A percentile compares a stretch with the other conserved stretches of the same genome.
Evolutionary conservation across 2,888 invertebrate species (phyloP).

Genomic region (Antheraea yamamai): DNA sequence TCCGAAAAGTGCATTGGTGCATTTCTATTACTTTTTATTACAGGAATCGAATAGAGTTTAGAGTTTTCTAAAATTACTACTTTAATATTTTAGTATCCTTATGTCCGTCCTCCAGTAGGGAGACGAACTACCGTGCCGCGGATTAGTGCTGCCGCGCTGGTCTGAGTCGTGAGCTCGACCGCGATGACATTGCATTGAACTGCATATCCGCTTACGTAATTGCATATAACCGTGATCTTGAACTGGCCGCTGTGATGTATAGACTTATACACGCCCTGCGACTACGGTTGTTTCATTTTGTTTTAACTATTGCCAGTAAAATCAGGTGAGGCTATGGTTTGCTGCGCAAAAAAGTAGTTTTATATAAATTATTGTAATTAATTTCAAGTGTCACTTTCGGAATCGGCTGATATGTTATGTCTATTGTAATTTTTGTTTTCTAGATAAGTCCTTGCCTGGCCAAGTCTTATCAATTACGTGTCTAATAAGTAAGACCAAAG

Average conservation of each 20-base stretch:
- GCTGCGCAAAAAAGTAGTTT: neutral
- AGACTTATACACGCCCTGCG: neutral
- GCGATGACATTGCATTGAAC: neutral
- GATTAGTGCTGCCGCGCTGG: neutral
- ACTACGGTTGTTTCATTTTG: neutral
- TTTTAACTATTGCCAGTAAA: neutral
- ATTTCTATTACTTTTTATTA: too few species aligned
- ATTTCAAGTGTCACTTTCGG: neutral
- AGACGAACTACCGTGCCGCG: neutral
- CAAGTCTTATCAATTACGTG: too few species aligned
- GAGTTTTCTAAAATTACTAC: too few species aligned
- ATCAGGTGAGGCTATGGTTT: neutral
- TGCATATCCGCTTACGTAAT: neutral
- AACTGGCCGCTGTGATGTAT: neutral
- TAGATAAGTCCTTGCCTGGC: too few species aligned
- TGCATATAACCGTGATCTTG: neutral
- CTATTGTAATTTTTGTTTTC: too few species aligned
- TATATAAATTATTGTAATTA: neutral
- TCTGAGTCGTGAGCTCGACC: neutral
- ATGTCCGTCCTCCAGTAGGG: too few species aligned
- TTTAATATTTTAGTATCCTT: too few species aligned
- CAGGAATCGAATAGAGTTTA: too few species aligned
- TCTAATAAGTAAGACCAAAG: too few species aligned
- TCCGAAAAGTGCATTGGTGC: too few species aligned
- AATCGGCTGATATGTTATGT: too few species aligned